phyloP scores from a whole-genome alignment of 2,797 vertebrate species.

The Lophius americanus region DNA sequence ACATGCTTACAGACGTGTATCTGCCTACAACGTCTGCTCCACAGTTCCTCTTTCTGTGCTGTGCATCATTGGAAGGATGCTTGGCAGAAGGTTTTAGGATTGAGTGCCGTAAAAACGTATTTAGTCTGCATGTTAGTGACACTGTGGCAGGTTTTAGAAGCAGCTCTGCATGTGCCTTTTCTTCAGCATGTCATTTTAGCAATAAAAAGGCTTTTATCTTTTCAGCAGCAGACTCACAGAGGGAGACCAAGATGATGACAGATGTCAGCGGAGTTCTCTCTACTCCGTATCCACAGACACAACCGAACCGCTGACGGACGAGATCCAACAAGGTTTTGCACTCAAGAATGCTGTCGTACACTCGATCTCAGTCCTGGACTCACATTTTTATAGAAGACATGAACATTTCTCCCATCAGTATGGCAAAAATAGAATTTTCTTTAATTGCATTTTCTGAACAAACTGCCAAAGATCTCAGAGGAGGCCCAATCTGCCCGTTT shows the following conservation, averaged over 20 bases:
- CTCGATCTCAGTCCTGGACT: conserved; percentile 18
- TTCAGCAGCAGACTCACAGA: conserved; percentile 73
- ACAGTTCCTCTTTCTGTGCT: conserved; percentile 34
- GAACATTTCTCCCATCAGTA: conserved; percentile 33
- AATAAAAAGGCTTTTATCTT: conserved; percentile 69
- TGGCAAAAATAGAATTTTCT: conserved; percentile 2
- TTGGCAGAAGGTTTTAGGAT: conserved; percentile 44
- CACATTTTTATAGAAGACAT: conserved; percentile 6
- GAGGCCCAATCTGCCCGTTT: conserved; percentile 1
- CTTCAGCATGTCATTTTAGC: conserved; percentile 57
- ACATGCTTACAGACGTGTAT: not conserved
- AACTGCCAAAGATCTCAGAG: conserved; percentile 1
- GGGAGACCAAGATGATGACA: conserved; percentile 74
- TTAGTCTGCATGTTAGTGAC: conserved; percentile 54
- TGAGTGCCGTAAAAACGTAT: conserved; percentile 41
- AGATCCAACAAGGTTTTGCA: conserved; percentile 55
- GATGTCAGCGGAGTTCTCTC: conserved; percentile 60
- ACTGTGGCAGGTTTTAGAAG: conserved; percentile 52
- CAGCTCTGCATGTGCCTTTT: conserved; percentile 27
- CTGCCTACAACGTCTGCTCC: conserved; percentile 11
- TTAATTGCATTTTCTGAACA: conserved; percentile 1
- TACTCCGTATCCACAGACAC: conserved; percentile 45
- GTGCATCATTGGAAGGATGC: conserved; percentile 18
- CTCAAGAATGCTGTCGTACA: conserved; percentile 41
- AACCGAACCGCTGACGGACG: conserved; percentile 69